A percentile compares a stretch with the other conserved stretches of the same genome.
Conservation (phyloP, 2,797 vertebrate species). For the Ambastaia sidthimunki region DNA sequence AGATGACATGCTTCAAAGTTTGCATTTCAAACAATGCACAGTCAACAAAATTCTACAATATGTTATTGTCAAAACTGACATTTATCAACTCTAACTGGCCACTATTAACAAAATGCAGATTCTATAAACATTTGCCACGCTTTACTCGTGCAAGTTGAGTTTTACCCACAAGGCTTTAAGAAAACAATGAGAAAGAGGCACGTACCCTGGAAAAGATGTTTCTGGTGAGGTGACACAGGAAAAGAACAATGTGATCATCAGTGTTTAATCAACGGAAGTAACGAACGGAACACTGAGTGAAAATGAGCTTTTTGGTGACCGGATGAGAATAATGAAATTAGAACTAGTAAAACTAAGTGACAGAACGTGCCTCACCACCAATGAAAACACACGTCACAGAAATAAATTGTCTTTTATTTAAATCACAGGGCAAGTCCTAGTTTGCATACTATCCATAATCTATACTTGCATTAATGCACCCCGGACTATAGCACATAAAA, state of each 20-base stretch:
- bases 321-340: conserved; percentile 3
- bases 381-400: conserved; percentile 23
- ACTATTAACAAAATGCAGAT: conserved; percentile 3
- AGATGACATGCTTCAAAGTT: background rate
- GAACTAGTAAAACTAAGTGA: conserved; percentile 6
- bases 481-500: background rate
- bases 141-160: conserved; percentile 10
- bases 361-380: background rate
- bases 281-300: background rate
- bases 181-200: conserved; percentile 28
- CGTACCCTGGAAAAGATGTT: background rate
- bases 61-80: background rate
- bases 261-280: conserved; percentile 29
- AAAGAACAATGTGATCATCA: conserved; percentile 31
- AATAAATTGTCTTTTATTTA: background rate
- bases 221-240: background rate
- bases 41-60: background rate
- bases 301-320: background rate
- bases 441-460: background rate
- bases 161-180: conserved; percentile 22
- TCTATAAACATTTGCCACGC: background rate
- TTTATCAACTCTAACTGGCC: background rate
- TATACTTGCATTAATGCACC: background rate
- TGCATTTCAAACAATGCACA: background rate
- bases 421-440: background rate